Percentiles rank a stretch among this genome's conserved stretches.
Conservation (phyloP, 1,140 invertebrate species). For the Chironomus striatipennis region DNA sequence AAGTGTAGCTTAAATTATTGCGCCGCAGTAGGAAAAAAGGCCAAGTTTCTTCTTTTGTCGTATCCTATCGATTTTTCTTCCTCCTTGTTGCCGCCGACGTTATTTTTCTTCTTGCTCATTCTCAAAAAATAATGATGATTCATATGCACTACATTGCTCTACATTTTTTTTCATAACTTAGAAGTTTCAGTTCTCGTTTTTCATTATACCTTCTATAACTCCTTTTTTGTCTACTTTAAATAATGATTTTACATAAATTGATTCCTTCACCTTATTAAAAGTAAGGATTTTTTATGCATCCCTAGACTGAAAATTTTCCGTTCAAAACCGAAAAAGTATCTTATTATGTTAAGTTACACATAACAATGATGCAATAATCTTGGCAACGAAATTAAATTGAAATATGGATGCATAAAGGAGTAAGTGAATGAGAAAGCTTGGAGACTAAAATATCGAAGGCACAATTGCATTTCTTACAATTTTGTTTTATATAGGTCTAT, state of each 20-base stretch:
- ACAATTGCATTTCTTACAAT: too few relatives aligned
- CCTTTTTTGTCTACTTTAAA: too few relatives aligned
- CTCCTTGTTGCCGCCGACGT: not conserved
- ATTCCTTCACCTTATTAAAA: too few relatives aligned
- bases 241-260: too few relatives aligned
- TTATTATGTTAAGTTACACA: not conserved
- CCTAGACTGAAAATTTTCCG: too few relatives aligned
- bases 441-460: too few relatives aligned
- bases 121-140: not conserved
- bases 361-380: not conserved
- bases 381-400: not conserved
- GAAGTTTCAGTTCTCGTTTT: too few relatives aligned
- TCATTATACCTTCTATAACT: too few relatives aligned
- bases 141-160: not conserved
- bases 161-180: too few relatives aligned
- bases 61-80: conserved; percentile 13
- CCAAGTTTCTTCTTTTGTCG: not conserved
- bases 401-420: not conserved
- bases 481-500: too few relatives aligned
- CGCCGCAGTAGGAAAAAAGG: conserved; percentile 5
- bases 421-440: too few relatives aligned
- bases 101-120: not conserved
- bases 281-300: too few relatives aligned
- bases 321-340: not conserved
- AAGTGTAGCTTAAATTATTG: not conserved